Evolutionary conservation across 2,888 invertebrate species (phyloP), one percentile per base, ranked within the genome.

Genomic region (Leptopterna dolabrata): DNA sequence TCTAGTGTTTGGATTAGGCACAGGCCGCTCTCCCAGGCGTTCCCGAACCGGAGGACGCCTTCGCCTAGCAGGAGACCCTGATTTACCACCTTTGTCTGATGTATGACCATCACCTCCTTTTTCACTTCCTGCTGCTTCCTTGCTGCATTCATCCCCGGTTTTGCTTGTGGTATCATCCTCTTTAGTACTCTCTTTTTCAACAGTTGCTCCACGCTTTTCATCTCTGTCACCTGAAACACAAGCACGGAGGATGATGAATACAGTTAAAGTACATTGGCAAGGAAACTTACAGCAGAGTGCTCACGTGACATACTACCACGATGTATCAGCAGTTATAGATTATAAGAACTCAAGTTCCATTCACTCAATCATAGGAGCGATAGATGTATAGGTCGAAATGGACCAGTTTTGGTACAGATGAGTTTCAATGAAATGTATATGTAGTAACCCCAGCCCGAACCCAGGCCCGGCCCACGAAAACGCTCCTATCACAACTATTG

Each of bases 201-300:
- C 91, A 0, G 91, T 91, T 88, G 91, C 91, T 88, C 90, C 91
- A 4, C 36, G 89, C 91, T 92, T 89, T 90, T 90, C 91, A 89
- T 92, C 91, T 87, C 92, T 16, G 45, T 83, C 87, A 87, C 82
- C 76, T 88, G 41, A n/a, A 78, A 78, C 19, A 11, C 19, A 55
- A 55, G 19, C 2, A 19, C 47, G 14, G 11, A 55, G 19, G 19
- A 29, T 29, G 29, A 71, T 29, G 29, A 71, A 19, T 9, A 29
- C 27, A 36, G 36, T 4, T 2, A 36, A 36, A n/a, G n/a, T n/a
- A n/a, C n/a, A n/a, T n/a, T n/a, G n/a, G n/a, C n/a, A n/a, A n/a
- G n/a, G n/a, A n/a, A n/a, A n/a, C n/a, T n/a, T n/a, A n/a, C n/a
- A n/a, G n/a, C n/a, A n/a, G n/a, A n/a, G n/a, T n/a, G n/a, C n/a